Evolutionary conservation across 2,888 invertebrate species (phyloP), one percentile per base, ranked within the genome.

Genomic region (Caenorhabditis sinica): DNA sequence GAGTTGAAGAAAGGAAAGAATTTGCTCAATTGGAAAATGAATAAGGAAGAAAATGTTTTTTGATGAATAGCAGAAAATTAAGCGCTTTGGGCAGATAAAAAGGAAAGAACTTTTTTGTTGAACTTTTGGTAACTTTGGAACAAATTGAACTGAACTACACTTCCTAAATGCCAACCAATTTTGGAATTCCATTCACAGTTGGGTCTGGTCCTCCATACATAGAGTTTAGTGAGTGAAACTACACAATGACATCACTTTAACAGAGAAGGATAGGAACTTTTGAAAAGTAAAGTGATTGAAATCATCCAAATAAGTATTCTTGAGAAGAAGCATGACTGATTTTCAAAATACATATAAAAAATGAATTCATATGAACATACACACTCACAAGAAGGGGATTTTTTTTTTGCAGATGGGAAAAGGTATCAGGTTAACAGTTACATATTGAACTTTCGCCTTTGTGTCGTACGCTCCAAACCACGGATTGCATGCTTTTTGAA

Each of bases 11-110:
- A 66, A 75, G 30, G 66, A 36, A 68, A 33, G 8, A 69, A 69
- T 17, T 36, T 60, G 66, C 58, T 80, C 58, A 66, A 72, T 80
- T 72, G 80, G 72, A 72, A 72, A 72, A 66, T 80, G 80, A 80
- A 72, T 80, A 49, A 58, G 58, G 72, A 72, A 73, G 63, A 53
- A 63, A 65, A 36, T 69, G 66, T 23, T 76, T 58, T 68, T 77
- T 71, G 77, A 69, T 69, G 69, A 69, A 77, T 68, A 33, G 40
- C 8, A 68, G 45, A 60, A 20, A 33, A 49, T 61, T 73, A 53
- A 63, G 45, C 28, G 25, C 15, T 25, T 28, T 13, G 58, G 36
- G 61, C 3, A 15, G 28, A 20, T n/a, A 28, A 60, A 36, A n/a
- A 13, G 20, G 63, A 8, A 13, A 33, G 15, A 40, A 40, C 3